Evolutionary conservation across 2,888 invertebrate genomes (phyloP).

Genomic region (Petrolisthes manimaculis): DNA sequence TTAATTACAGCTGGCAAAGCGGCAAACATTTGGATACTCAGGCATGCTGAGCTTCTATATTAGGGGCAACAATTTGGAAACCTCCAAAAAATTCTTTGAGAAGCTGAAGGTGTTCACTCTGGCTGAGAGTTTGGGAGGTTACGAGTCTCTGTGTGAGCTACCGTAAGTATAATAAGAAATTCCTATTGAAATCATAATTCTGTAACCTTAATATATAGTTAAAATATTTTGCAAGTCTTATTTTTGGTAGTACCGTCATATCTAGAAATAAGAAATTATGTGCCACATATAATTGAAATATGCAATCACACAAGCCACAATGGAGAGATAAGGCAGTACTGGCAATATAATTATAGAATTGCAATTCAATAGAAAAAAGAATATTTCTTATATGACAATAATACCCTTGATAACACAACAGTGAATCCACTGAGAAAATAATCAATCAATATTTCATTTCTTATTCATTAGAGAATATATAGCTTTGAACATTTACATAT

Average conservation of each 20-base stretch:
- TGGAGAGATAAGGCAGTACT: no score
- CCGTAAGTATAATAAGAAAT: slow-evolving; percentile 78
- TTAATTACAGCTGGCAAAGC: slow-evolving; percentile 75
- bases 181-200: no score
- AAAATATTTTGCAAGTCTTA: no score
- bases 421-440: no score
- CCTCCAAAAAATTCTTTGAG: slow-evolving; percentile 81
- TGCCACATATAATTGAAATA: no score
- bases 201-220: no score
- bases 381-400: no score
- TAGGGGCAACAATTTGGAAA: slow-evolving; percentile 78
- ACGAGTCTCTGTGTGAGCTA: slow-evolving; percentile 92
- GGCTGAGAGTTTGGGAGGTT: slow-evolving; percentile 96
- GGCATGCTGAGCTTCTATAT: slow-evolving; percentile 93
- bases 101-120: slow-evolving; percentile 83
- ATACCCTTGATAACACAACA: not conserved
- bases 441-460: not conserved
- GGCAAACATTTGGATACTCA: slow-evolving; percentile 88
- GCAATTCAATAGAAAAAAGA: no score
- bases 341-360: no score
- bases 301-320: no score
- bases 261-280: no score
- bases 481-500: not conserved
- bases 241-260: no score
- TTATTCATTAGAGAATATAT: not conserved